These are phyloP conservation scores for Sminthurides bifidus DNA, from an alignment of 1,140 invertebrate genomes.

Conservation along the genomic window DNA sequence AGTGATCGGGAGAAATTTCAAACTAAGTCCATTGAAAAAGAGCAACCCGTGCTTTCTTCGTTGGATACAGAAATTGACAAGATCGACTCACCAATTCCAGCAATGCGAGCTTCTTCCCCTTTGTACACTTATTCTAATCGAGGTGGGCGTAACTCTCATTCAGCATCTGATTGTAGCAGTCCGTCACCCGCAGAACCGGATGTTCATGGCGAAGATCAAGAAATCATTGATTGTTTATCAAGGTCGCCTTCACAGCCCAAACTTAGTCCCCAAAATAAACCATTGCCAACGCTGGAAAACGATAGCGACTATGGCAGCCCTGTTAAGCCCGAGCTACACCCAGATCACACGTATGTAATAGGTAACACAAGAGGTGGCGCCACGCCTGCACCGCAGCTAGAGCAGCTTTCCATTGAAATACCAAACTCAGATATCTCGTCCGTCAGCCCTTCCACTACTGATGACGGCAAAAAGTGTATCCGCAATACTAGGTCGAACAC, in stretches of 20 bases:
- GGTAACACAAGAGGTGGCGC: not conserved
- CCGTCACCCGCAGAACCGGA: slow-evolving; percentile 14
- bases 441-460: not conserved
- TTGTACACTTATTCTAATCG: slow-evolving; percentile 19
- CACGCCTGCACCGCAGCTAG: slow-evolving; percentile 11
- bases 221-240: slow-evolving; percentile 28
- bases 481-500: slow-evolving; percentile 28
- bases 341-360: slow-evolving; percentile 12
- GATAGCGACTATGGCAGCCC: slow-evolving; percentile 12
- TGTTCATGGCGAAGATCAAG: slow-evolving; percentile 29
- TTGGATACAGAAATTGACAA: not conserved
- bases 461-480: slow-evolving; percentile 17
- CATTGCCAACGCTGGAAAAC: slow-evolving; percentile 2
- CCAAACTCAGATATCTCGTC: slow-evolving; percentile 35
- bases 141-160: slow-evolving; percentile 7
- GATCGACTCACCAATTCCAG: slow-evolving; percentile 10
- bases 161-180: slow-evolving; percentile 5
- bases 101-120: slow-evolving; percentile 17
- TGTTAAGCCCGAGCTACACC: slow-evolving; percentile 11
- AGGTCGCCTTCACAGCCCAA: slow-evolving; percentile 15
- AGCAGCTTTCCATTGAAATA: slow-evolving; percentile 60
- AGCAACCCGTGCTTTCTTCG: no score
- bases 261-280: slow-evolving; percentile 19
- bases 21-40: no score
- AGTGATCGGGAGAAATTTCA: no score